Evolutionary conservation across 2,113 vertebrate genomes (phyloP).

Genomic region (Antennarius striatus): DNA sequence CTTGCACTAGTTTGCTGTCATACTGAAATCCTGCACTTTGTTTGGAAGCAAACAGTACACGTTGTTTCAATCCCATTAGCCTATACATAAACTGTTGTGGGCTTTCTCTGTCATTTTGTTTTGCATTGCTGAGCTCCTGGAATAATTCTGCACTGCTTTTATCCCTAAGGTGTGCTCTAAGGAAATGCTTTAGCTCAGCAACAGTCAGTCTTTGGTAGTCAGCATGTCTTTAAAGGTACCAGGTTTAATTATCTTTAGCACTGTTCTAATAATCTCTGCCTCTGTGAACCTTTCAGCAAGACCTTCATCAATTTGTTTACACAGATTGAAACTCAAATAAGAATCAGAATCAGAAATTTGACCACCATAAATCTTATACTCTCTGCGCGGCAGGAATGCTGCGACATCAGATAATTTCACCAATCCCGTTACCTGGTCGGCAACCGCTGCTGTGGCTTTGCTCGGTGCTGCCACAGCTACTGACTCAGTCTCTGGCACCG

Average conservation of each 20-base stretch:
- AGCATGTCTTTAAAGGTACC: conserved; percentile 45
- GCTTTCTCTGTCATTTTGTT: conserved; percentile 36
- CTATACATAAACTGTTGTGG: conserved; percentile 34
- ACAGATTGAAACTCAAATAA: too few relatives aligned
- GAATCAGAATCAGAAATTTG: too few relatives aligned
- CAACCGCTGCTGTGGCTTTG: not conserved
- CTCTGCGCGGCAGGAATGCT: too few relatives aligned
- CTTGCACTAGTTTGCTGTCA: conserved; percentile 32
- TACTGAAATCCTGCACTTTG: conserved; percentile 36
- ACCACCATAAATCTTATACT: too few relatives aligned
- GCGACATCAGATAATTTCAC: too few relatives aligned
- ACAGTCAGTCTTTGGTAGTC: conserved; percentile 29
- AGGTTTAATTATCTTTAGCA: too few relatives aligned
- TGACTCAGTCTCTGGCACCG: not conserved
- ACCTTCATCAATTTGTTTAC: too few relatives aligned
- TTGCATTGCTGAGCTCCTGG: conserved; percentile 37
- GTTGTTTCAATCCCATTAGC: conserved; percentile 37
- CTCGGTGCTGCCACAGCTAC: not conserved
- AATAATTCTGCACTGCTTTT: conserved; percentile 44
- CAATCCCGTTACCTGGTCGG: not conserved
- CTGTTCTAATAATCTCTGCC: too few relatives aligned
- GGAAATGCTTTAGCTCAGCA: conserved; percentile 30
- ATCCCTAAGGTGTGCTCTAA: conserved; percentile 33
- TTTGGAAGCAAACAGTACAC: conserved; percentile 32
- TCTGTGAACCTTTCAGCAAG: too few relatives aligned